Percentiles rank a stretch among this genome's conserved stretches.
Evolutionary conservation across 2,113 vertebrate species (phyloP).

Genomic region (Acrocephalus kingi): DNA sequence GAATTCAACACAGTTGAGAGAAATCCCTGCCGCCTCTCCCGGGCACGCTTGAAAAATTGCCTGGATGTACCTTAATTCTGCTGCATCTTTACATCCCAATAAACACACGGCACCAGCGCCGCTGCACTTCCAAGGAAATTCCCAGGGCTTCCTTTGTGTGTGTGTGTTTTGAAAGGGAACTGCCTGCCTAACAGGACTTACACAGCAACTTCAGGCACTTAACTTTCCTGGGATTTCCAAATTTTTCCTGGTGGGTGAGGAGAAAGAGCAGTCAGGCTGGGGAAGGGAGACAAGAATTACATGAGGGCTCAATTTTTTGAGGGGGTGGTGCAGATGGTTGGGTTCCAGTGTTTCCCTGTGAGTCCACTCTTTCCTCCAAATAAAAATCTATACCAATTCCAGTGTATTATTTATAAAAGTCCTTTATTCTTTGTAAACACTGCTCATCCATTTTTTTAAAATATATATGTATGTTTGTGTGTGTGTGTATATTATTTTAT

Average conservation of each 20-base stretch:
- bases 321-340: not conserved
- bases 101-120: rapidly evolving
- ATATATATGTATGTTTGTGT: too few species aligned
- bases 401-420: not conserved
- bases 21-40: conserved; percentile 15
- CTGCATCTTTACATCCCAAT: not conserved
- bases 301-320: not conserved
- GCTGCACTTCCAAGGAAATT: conserved; percentile 1
- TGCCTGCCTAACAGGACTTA: not conserved
- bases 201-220: not conserved
- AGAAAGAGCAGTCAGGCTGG: not conserved
- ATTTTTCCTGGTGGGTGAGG: not conserved
- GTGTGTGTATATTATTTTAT: not conserved
- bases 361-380: not conserved
- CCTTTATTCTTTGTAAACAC: not conserved
- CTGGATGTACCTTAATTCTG: not conserved
- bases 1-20: not conserved
- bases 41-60: not conserved
- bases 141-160: conserved; percentile 21
- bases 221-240: not conserved
- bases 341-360: not conserved
- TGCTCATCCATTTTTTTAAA: rapidly evolving
- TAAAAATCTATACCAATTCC: not conserved
- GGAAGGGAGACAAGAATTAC: not conserved
- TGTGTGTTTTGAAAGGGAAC: not conserved